A percentile compares a stretch with the other conserved stretches of the same genome.
These are phyloP conservation scores for Callopanchax toddi DNA, from an alignment of 2,113 vertebrate species.

Conservation along the genomic window DNA sequence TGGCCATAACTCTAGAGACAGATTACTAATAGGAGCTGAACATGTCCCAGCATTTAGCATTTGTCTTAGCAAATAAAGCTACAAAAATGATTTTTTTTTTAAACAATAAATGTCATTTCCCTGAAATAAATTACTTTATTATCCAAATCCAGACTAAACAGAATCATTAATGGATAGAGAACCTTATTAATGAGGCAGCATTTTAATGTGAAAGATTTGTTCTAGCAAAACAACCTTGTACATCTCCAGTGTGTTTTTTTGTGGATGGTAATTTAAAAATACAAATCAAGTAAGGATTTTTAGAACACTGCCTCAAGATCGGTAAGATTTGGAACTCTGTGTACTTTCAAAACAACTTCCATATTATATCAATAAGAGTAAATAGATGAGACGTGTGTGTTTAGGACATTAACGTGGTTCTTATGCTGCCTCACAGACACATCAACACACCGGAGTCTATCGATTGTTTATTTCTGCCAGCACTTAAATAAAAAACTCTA, in stretches of 20 bases:
- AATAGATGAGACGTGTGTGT: too few species aligned
- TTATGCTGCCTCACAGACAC: background rate
- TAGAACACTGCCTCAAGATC: background rate
- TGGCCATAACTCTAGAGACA: slow-evolving; percentile 4
- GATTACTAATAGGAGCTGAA: slow-evolving; percentile 12
- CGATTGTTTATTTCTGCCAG: slow-evolving; percentile 5
- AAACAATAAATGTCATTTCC: background rate
- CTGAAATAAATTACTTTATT: background rate
- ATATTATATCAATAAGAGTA: too few species aligned
- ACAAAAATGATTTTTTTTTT: slow-evolving; percentile 4
- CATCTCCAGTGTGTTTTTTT: slow-evolving; percentile 1
- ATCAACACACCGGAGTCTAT: slow-evolving; percentile 6
- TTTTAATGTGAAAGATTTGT: background rate
- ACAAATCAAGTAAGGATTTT: background rate
- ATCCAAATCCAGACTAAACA: background rate
- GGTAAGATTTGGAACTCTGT: too few species aligned
- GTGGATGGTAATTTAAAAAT: slow-evolving; percentile 16
- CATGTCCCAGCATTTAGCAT: background rate
- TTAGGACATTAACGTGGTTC: too few species aligned
- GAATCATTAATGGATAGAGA: background rate
- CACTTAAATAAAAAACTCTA: slow-evolving; percentile 4
- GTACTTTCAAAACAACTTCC: too few species aligned
- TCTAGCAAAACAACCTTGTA: background rate
- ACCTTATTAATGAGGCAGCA: background rate
- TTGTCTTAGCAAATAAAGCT: slow-evolving; percentile 1